Percentiles rank a stretch among this genome's conserved stretches.
These are phyloP conservation scores for Apogon talboti DNA, from an alignment of 2,797 vertebrate genomes.

Conservation along the genomic window DNA sequence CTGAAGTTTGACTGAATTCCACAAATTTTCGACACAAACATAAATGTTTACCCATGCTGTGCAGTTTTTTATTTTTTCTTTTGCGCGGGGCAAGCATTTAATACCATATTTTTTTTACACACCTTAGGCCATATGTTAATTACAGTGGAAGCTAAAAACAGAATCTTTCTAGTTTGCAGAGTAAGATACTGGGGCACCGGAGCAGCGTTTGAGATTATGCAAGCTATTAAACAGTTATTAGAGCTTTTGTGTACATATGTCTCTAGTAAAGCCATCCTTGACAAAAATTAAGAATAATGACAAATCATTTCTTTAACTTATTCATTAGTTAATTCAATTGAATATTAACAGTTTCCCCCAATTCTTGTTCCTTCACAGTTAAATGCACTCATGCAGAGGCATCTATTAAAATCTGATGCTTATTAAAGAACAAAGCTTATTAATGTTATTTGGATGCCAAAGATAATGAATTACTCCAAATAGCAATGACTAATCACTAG, in stretches of 20 bases:
- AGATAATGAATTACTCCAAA: conserved; percentile 45
- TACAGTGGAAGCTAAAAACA: conserved; percentile 21
- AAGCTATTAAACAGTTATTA: too few species aligned
- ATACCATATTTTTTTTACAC: conserved; percentile 25
- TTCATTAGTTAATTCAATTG: not conserved
- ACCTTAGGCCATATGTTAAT: conserved; percentile 34
- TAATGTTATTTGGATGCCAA: conserved; percentile 38
- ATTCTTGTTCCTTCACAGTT: conserved; percentile 10
- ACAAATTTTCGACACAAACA: conserved; percentile 35
- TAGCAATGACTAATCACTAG: conserved; percentile 45
- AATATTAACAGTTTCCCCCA: not conserved
- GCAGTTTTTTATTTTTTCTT: conserved; percentile 18
- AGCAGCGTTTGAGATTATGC: not conserved
- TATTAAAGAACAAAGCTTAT: conserved; percentile 28
- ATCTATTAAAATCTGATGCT: not conserved
- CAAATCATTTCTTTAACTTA: not conserved
- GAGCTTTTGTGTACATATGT: not conserved
- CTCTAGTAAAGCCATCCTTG: not conserved
- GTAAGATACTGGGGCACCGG: not conserved
- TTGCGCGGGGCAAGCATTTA: conserved; percentile 15
- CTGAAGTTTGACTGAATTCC: conserved; percentile 30
- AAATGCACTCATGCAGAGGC: conserved; percentile 15
- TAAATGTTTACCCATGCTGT: conserved; percentile 54
- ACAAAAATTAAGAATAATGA: not conserved
- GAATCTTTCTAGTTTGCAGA: conserved; percentile 1